Conservation (phyloP, 2,797 vertebrate species). For the Hippopotamyrus pictus region DNA sequence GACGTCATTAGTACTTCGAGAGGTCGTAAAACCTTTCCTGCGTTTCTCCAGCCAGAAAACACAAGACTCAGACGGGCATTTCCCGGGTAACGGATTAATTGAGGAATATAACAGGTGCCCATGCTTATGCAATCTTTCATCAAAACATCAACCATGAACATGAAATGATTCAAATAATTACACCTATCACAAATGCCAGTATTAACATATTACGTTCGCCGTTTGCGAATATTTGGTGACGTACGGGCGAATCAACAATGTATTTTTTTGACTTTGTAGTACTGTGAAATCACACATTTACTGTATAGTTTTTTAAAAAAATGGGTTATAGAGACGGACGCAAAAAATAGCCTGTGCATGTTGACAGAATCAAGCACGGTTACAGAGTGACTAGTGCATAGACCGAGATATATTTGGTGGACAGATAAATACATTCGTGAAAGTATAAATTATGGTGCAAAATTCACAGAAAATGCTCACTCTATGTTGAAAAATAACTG, state of each 20-base stretch:
- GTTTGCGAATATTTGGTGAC: neutral
- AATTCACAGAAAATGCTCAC: neutral
- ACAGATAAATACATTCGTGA: neutral
- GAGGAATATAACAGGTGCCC: conserved; percentile 4
- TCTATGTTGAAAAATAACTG: neutral
- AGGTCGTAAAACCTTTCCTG: conserved; percentile 1
- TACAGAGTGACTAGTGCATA: neutral
- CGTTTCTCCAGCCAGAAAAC: neutral
- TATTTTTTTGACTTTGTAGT: neutral
- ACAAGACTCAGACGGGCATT: neutral
- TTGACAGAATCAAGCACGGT: neutral
- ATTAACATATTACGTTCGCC: neutral
- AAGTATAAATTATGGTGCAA: neutral
- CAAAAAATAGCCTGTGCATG: neutral
- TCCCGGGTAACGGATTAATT: neutral
- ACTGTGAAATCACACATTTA: neutral
- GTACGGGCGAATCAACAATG: neutral
- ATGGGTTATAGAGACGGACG: neutral
- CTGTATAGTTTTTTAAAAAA: neutral
- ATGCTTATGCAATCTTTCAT: neutral
- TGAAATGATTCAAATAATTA: neutral
- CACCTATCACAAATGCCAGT: neutral
- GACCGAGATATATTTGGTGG: neutral
- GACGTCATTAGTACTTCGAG: neutral
- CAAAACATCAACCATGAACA: neutral